Percentiles rank a stretch among this genome's conserved stretches.
Evolutionary conservation across 2,113 vertebrate species (phyloP).

Genomic region (Aphelocoma coerulescens): DNA sequence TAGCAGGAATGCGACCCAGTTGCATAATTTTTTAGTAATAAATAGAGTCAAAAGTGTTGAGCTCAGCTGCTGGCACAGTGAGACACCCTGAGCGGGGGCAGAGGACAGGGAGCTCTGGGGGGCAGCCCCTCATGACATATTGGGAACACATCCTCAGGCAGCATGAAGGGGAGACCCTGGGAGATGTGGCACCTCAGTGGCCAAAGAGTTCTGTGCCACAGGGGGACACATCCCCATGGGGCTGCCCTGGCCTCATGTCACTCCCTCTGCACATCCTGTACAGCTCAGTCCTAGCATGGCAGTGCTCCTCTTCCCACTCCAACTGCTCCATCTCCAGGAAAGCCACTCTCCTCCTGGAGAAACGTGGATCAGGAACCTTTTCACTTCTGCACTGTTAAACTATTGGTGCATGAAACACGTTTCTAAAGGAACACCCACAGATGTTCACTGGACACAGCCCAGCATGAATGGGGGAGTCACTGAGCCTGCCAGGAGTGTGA

Average conservation of each 20-base stretch:
- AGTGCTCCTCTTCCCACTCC: background rate
- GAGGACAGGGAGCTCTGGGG: background rate
- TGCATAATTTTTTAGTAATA: constrained; percentile 66
- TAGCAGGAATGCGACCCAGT: constrained; percentile 55
- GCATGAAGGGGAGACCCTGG: accelerated
- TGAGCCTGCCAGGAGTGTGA: accelerated
- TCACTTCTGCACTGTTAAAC: background rate
- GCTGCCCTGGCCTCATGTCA: accelerated
- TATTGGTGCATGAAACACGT: background rate
- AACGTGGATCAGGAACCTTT: background rate
- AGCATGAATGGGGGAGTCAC: background rate
- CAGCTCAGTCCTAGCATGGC: background rate
- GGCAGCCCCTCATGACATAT: background rate
- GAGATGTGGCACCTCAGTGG: background rate
- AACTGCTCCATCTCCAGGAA: background rate
- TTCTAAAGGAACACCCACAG: background rate
- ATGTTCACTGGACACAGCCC: background rate
- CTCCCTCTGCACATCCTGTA: accelerated
- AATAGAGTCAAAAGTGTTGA: constrained; percentile 44
- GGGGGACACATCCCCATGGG: accelerated
- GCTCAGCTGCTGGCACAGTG: constrained; percentile 25
- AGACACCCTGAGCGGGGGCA: background rate
- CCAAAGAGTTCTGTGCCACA: background rate
- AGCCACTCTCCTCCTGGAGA: background rate
- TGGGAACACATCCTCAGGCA: background rate